Percentiles rank a stretch among this genome's conserved stretches.
These are phyloP conservation scores for Cyclophora albipunctata DNA, from an alignment of 2,888 invertebrate species.

Conservation along the genomic window DNA sequence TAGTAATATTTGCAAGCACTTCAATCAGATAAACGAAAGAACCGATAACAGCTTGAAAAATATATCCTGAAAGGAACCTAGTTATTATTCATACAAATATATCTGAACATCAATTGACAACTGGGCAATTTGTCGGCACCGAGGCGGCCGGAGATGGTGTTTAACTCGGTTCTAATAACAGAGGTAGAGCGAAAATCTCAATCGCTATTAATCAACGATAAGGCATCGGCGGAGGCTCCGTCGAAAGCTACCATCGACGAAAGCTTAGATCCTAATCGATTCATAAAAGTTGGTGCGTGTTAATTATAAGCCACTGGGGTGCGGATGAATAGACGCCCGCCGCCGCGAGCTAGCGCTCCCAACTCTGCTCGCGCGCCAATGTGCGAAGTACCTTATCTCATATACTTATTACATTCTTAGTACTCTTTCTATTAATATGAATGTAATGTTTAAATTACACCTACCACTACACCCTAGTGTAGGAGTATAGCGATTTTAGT, in stretches of 20 bases:
- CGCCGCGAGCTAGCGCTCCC: slow-evolving; percentile 49
- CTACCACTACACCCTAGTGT: no score
- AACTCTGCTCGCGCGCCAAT: slow-evolving; percentile 41
- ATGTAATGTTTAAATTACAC: no score
- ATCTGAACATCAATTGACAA: slow-evolving; percentile 52
- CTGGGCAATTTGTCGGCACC: slow-evolving; percentile 58
- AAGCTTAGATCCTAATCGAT: slow-evolving; percentile 75
- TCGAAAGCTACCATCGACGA: slow-evolving; percentile 72
- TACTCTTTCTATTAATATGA: no score
- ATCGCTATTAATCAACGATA: slow-evolving; percentile 72
- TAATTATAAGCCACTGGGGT: slow-evolving; percentile 74
- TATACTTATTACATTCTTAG: no score
- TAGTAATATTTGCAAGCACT: not conserved
- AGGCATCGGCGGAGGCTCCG: slow-evolving; percentile 54
- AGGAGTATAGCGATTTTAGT: no score
- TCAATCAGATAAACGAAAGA: not conserved
- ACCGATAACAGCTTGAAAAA: slow-evolving; percentile 8
- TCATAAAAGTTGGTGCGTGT: slow-evolving; percentile 73
- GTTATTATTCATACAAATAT: slow-evolving; percentile 34
- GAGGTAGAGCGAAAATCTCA: slow-evolving; percentile 64
- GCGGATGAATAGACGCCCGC: slow-evolving; percentile 36
- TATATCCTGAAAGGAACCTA: slow-evolving; percentile 9
- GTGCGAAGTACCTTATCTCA: slow-evolving; percentile 53
- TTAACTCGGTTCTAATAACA: slow-evolving; percentile 65
- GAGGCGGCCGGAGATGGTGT: slow-evolving; percentile 41